Evolutionary conservation across 1,140 invertebrate genomes (phyloP), one percentile per base, ranked within the genome.

Genomic region (Drosophila kepulauana): DNA sequence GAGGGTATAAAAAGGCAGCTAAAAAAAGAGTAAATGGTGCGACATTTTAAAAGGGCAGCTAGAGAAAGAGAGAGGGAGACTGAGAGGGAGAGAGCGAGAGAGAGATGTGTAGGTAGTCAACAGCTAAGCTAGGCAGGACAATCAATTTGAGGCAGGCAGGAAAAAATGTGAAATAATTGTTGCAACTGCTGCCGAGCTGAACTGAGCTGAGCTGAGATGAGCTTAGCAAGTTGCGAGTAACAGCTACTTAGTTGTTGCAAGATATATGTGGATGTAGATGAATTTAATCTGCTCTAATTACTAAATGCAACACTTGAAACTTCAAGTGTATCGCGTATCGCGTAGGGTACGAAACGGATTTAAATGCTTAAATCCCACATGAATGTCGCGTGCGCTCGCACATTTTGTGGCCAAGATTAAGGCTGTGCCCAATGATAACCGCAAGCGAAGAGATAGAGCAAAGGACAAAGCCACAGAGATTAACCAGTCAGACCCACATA

Each of bases 251-350:
- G 35, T 45, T 25, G 56, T 62, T 43, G 30, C 38, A 33, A 38
- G 7, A 8, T 8, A 33, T 8, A 38, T 38, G 2, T 38, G 35
- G 7, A 33, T 7, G 7, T 66, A 78, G 76, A 7, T 38, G 35
- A 33, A 33, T 7, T 11, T 66, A 78, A 79, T 64, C 85, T 78
- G 84, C 84, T 89, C 85, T 88, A 88, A 88, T 88, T 88, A 88
- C 85, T 70, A 88, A 81, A 68, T 72, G 82, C 73, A 80, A 86
- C 82, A 86, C 85, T 86, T 70, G 74, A 77, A 13, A 25, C 3
- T 7, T 38, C 7, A 38, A 38, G 78, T 54, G 51, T 79, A 59
- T 52, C 41, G 41, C 25, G 5, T 33, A 38, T 38, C 8, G 35
- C 6, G 35, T 43, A 25, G 33, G n/a, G 8, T 13, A 28, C 52